phyloP scores from a whole-genome alignment of 2,888 invertebrate species.

The Podabrus alpinus region DNA sequence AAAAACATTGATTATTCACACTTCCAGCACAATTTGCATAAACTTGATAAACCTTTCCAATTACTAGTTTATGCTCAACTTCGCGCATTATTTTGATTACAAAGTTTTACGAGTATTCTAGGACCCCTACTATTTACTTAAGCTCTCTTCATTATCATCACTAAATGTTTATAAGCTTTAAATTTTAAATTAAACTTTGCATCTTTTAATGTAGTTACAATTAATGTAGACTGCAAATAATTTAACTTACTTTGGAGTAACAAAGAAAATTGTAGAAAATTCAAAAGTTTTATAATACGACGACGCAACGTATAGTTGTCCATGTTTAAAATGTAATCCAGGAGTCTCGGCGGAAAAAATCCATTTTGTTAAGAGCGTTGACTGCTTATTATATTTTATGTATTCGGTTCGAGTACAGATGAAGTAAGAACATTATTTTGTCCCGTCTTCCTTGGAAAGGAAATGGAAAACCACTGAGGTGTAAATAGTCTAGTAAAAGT shows the following conservation, averaged over 20 bases:
- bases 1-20: slow-evolving; percentile 6
- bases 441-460: too few relatives aligned
- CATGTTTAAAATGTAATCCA: background rate
- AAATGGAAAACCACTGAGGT: too few relatives aligned
- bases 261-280: background rate
- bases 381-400: too few relatives aligned
- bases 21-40: slow-evolving; percentile 40
- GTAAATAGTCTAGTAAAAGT: too few relatives aligned
- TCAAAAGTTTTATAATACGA: background rate
- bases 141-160: background rate
- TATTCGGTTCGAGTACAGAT: too few relatives aligned
- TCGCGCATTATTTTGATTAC: slow-evolving; percentile 44
- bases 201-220: background rate
- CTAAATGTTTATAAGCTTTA: background rate
- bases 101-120: slow-evolving; percentile 18
- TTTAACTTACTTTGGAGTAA: background rate
- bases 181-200: background rate
- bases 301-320: too few relatives aligned
- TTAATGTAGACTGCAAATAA: background rate
- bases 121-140: slow-evolving; percentile 1
- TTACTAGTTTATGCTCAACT: slow-evolving; percentile 34
- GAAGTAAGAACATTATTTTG: too few relatives aligned
- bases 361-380: too few relatives aligned
- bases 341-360: too few relatives aligned
- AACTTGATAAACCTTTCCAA: slow-evolving; percentile 44